A percentile compares a stretch with the other conserved stretches of the same genome.
These are phyloP conservation scores for Drosophila pectinifera DNA, from an alignment of 1,140 invertebrate species.

Conservation along the genomic window DNA sequence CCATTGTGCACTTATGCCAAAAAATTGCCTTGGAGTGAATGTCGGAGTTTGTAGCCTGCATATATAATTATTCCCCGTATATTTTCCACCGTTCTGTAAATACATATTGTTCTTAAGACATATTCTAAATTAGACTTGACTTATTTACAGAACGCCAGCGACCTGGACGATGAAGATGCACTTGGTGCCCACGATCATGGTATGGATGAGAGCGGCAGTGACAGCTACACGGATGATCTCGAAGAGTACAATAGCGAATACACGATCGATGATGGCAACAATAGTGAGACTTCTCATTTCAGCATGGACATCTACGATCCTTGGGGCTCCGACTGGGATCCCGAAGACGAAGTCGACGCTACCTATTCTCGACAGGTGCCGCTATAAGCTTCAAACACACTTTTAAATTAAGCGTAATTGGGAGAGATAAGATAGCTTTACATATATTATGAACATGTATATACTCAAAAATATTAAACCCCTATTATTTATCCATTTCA, in stretches of 20 bases:
- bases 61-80: too few relatives aligned
- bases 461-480: conserved; percentile 24
- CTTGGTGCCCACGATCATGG: conserved; percentile 22
- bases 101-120: too few relatives aligned
- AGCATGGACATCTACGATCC: conserved; percentile 62
- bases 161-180: conserved; percentile 63
- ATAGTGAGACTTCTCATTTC: conserved; percentile 55
- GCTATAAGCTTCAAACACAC: conserved; percentile 27
- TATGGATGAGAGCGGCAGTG: conserved; percentile 60
- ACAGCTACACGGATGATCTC: conserved; percentile 65
- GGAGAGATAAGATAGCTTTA: conserved; percentile 35
- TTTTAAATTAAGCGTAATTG: conserved; percentile 60
- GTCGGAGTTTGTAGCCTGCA: too few relatives aligned
- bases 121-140: not conserved
- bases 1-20: too few relatives aligned
- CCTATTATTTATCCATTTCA: conserved; percentile 33
- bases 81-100: too few relatives aligned
- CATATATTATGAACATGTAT: conserved; percentile 29
- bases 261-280: conserved; percentile 66
- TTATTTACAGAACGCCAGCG: conserved; percentile 63
- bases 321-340: conserved; percentile 63
- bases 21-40: too few relatives aligned
- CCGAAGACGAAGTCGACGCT: conserved; percentile 47
- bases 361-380: conserved; percentile 38
- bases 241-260: conserved; percentile 72